phyloP scores from a whole-genome alignment of 2,888 invertebrate species.

The Callinectes sapidus region DNA sequence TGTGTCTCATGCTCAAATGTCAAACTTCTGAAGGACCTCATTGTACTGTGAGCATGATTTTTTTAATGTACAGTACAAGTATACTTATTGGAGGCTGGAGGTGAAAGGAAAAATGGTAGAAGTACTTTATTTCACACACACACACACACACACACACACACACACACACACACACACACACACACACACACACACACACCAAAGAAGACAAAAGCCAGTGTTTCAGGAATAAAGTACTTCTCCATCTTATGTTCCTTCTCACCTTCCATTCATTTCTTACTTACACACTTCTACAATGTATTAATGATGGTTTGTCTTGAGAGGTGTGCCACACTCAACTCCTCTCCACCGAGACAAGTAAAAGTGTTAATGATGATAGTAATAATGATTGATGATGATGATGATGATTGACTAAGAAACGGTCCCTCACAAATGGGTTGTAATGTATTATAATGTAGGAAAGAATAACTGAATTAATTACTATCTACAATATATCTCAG shows the following conservation, averaged over 20 bases:
- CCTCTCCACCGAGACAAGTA: neutral
- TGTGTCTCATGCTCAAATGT: neutral
- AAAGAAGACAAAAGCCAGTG: too few species aligned
- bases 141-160: too few species aligned
- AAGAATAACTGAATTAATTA: neutral
- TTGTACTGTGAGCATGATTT: neutral
- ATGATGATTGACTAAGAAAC: neutral
- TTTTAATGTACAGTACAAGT: neutral
- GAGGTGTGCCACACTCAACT: neutral
- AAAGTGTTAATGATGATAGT: neutral
- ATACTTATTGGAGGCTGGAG: too few species aligned
- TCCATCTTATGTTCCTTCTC: too few species aligned
- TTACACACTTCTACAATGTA: neutral
- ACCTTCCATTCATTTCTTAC: too few species aligned
- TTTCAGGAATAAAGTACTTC: too few species aligned
- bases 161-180: too few species aligned
- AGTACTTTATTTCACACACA: too few species aligned
- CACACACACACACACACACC: too few species aligned
- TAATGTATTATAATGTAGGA: neutral
- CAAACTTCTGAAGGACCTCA: neutral
- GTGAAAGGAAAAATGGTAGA: too few species aligned
- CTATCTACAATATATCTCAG: neutral
- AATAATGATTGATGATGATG: neutral
- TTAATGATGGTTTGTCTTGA: neutral
- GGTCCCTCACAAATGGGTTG: neutral